Evolutionary conservation across 1,140 invertebrate genomes (phyloP).

Genomic region (Subanguina moxae): DNA sequence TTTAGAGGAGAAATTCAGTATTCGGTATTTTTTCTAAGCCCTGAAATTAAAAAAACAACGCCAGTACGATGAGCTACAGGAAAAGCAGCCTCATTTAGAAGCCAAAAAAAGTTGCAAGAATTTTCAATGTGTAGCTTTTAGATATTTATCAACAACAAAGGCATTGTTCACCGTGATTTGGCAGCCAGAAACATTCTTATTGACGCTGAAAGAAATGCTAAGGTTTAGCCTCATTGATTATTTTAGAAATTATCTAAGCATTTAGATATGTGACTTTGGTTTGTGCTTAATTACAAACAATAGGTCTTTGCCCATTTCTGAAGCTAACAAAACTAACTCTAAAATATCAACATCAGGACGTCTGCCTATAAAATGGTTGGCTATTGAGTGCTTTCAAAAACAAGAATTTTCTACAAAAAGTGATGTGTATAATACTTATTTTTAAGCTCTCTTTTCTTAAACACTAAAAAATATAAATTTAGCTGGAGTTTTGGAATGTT

Average conservation of each 20-base stretch:
- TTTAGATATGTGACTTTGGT: slow-evolving; percentile 20
- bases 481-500: slow-evolving; percentile 17
- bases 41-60: neutral
- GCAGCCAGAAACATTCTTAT: slow-evolving; percentile 96
- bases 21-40: too few species aligned
- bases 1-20: neutral
- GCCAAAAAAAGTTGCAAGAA: neutral
- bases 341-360: slow-evolving; percentile 10
- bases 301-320: neutral
- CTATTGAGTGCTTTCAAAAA: slow-evolving; percentile 6
- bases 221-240: neutral
- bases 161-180: slow-evolving; percentile 88
- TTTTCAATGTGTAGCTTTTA: neutral
- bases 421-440: too few species aligned
- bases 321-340: neutral
- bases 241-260: neutral
- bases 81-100: too few species aligned
- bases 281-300: slow-evolving; percentile 9
- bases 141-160: slow-evolving; percentile 13
- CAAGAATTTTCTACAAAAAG: slow-evolving; percentile 3
- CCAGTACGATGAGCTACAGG: neutral
- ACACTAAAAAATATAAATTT: neutral
- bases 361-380: slow-evolving; percentile 21
- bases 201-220: slow-evolving; percentile 63
- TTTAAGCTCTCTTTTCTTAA: too few species aligned